Evolutionary conservation across 2,888 invertebrate species (phyloP), one percentile per base, ranked within the genome.

Genomic region (Zaprionus bogoriensis): DNA sequence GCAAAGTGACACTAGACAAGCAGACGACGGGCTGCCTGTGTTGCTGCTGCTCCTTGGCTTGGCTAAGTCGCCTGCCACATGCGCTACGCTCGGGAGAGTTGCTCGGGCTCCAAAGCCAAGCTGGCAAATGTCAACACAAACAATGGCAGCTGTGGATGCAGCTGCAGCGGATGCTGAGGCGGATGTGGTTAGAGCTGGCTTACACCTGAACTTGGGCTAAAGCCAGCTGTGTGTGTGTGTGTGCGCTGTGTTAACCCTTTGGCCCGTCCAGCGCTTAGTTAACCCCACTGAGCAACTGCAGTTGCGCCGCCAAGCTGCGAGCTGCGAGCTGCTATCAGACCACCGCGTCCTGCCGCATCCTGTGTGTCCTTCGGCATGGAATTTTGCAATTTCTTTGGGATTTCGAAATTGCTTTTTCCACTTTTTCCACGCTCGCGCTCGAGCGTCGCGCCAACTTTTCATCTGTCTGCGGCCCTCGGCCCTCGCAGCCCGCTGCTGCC

Each of bases 331-430:
- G 64, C 9, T 36, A n/a, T n/a, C n/a, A 17, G 17, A 17, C 48
- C 48, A 32, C 27, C 32, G 39, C 51, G 20, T 44, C 50, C 58
- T 41, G 55, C 23, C 60, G 52, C 59, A 46, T 71, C 55, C 67
- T 44, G 39, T 63, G 50, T 46, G 51, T 22, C 19, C 10, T 41
- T 0, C 20, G 6, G 3, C 82, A 85, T 87, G 87, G 86, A 87
- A 87, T 87, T 86, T 87, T 77, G 77, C 87, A 84, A 87, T 87
- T 87, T 87, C 82, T 87, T 78, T 82, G 82, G 77, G 82, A 82
- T 83, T 87, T 84, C 71, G 78, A 87, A 87, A 87, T 87, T 87
- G 87, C 86, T 86, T 87, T 87, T 87, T 74, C 84, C 78, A 83
- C 87, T 86, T 83, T 68, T 77, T 64, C 81, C 51, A 66, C 62